These are phyloP conservation scores for Camptogramma bilineatum DNA, from an alignment of 2,888 invertebrate genomes.

Conservation along the genomic window DNA sequence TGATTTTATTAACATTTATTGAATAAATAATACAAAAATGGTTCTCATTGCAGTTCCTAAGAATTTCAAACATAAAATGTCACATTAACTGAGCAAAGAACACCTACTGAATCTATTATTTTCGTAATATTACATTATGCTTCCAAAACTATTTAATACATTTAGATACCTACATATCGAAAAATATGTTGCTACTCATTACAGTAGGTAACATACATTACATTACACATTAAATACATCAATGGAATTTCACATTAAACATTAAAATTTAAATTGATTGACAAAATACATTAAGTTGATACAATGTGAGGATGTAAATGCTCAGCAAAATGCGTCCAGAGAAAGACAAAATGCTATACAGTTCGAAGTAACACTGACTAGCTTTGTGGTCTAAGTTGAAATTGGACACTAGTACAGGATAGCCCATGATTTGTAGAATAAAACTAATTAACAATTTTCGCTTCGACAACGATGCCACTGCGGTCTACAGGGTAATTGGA, in stretches of 20 bases:
- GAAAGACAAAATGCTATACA: constrained; percentile 48
- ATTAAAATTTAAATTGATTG: constrained; percentile 50
- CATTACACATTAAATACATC: constrained; percentile 65
- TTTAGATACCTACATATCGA: constrained; percentile 57
- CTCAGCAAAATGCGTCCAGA: constrained; percentile 68
- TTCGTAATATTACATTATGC: constrained; percentile 59
- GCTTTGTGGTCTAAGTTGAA: constrained; percentile 45
- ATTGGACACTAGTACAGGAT: constrained; percentile 41
- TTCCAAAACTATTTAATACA: constrained; percentile 56
- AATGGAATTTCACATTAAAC: constrained; percentile 64
- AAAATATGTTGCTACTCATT: constrained; percentile 70
- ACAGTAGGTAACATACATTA: constrained; percentile 58
- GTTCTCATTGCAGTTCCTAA: constrained; percentile 75
- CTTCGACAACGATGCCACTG: constrained; percentile 48
- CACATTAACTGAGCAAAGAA: constrained; percentile 77
- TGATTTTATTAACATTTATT: constrained; percentile 85
- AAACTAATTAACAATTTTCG: constrained; percentile 74
- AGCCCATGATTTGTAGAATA: constrained; percentile 57
- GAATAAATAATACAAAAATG: constrained; percentile 84
- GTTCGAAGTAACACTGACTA: constrained; percentile 58
- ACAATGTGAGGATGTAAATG: constrained; percentile 58
- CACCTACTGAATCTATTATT: constrained; percentile 62
- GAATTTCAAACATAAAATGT: constrained; percentile 70
- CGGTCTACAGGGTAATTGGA: constrained; percentile 22
- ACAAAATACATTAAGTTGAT: constrained; percentile 48